phyloP scores from a whole-genome alignment of 2,888 invertebrate genomes.

The Rhamphomyia laevipes region DNA sequence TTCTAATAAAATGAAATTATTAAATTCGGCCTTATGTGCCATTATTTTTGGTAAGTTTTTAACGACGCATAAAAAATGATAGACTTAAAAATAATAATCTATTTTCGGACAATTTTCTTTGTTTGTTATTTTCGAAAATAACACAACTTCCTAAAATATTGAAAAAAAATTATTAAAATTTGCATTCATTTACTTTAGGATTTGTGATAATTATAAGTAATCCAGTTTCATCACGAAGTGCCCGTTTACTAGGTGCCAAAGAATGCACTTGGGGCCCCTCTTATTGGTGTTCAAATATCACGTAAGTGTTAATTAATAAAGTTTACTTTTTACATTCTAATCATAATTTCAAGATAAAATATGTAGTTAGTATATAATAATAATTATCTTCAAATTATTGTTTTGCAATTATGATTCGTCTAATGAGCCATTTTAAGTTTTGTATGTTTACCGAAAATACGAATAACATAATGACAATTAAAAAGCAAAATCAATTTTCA shows the following conservation, averaged over 20 bases:
- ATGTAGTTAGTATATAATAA: too few relatives aligned
- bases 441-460: neutral
- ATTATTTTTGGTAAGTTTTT: constrained; percentile 36
- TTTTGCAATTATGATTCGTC: neutral
- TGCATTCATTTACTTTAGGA: neutral
- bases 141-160: neutral
- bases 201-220: constrained; percentile 6
- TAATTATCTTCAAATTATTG: too few relatives aligned
- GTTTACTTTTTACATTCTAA: too few relatives aligned
- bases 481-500: neutral
- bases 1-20: constrained; percentile 31
- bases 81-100: neutral
- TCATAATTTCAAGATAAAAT: too few relatives aligned
- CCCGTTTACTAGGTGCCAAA: constrained; percentile 42
- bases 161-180: neutral
- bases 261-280: constrained; percentile 69
- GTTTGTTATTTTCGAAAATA: neutral
- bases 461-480: too few relatives aligned
- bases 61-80: too few relatives aligned
- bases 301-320: constrained; percentile 22
- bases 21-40: constrained; percentile 36
- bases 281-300: constrained; percentile 56
- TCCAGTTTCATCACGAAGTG: constrained; percentile 7
- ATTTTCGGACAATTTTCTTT: constrained; percentile 1
- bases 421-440: neutral